Evolutionary conservation across 2,797 vertebrate genomes (phyloP).

Genomic region (Pantherophis vulpinus): DNA sequence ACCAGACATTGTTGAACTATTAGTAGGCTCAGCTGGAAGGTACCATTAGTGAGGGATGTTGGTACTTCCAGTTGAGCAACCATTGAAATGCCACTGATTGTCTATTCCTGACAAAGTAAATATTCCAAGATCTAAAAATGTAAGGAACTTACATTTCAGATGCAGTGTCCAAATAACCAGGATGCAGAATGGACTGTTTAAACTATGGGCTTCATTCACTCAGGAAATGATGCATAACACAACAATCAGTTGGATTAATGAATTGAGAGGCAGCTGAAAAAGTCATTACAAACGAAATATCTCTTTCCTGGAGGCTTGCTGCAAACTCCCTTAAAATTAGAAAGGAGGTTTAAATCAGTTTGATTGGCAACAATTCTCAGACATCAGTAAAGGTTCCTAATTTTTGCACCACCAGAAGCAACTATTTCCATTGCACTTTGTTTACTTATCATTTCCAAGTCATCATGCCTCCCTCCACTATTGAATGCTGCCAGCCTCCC

Average conservation of each 20-base stretch:
- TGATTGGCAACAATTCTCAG: constrained; percentile 25
- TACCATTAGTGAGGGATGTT: background rate
- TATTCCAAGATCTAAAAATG: background rate
- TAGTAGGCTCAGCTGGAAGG: background rate
- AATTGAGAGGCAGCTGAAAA: constrained; percentile 39
- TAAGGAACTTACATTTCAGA: background rate
- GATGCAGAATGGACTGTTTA: background rate
- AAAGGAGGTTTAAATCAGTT: constrained; percentile 34
- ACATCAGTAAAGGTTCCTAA: constrained; percentile 20
- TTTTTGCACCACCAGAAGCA: constrained; percentile 5
- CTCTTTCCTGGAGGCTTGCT: constrained; percentile 38
- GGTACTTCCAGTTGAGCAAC: background rate
- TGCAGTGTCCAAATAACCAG: background rate
- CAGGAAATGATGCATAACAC: constrained; percentile 19
- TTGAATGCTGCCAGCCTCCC: background rate
- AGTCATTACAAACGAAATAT: constrained; percentile 33
- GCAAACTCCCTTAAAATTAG: constrained; percentile 46
- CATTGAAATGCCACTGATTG: background rate
- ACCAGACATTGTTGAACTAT: background rate
- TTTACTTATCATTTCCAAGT: background rate
- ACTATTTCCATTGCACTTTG: background rate
- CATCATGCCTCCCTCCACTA: background rate
- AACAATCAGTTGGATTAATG: constrained; percentile 1
- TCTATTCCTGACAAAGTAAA: background rate
- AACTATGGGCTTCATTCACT: background rate